Base-by-base conservation (phyloP, 2,797 vertebrate species). In the Ispidina lecontei region DNA sequence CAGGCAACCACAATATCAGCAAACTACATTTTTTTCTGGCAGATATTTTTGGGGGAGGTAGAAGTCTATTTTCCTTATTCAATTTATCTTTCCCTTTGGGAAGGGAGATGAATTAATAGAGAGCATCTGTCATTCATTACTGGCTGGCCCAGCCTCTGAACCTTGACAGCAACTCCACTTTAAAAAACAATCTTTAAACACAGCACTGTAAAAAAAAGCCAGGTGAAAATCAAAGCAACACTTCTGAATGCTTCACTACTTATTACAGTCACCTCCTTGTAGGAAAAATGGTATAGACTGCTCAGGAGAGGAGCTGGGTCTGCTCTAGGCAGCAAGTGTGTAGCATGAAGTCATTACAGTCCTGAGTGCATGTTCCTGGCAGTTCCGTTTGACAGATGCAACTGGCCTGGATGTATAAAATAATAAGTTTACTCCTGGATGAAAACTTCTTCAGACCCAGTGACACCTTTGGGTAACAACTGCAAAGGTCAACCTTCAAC, bases 401-500 rank as follows among this genome's bases (percentile, higher is more conserved):
- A 46, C 29, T 72, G 63, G 39, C 35, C 65, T 31, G 41, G 60
- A 15, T 44, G 12, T 67, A 33, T 12, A 67, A 63, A 86, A 86
- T 22, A 85, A 33, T 29, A 67, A 74, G 26, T 49, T 75, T 75
- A 81, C 25, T 94, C 46, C 44, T 75, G 54, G 11, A 20, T 55
- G 59, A 68, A 89, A 95, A 77, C 37, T 58, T 85, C 89, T 90
- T 72, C 72, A 84, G 74, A 70, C 25, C 26, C 44, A 33, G 63
- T 1, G 9, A 71, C 87, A 93, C 62, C 44, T 91, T 77, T 81
- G 52, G 68, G 76, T 87, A 95, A 78, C 76, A 75, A 63, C 64
- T 62, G 44, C 79, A 94, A 95, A 94, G 91, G 92, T 93, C 92
- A 95, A 29, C 73, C 80, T 96, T 94, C 87, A 92, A 67, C 71